A percentile compares a stretch with the other conserved stretches of the same genome.
Conservation (phyloP, 2,888 invertebrate species). For the Drosophila subsilvestris region DNA sequence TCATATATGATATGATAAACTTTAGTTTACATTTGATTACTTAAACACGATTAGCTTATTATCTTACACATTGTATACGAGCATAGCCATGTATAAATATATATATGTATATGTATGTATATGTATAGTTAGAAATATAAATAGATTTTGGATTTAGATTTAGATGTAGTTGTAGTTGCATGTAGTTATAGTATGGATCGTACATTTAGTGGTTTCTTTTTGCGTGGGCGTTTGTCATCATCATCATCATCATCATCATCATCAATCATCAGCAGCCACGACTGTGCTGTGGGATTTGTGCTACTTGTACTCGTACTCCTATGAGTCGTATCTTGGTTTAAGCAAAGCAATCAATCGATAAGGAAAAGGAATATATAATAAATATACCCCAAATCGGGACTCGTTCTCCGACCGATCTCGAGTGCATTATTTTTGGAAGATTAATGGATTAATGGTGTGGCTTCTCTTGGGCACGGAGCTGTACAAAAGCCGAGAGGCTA, state of each 20-base stretch:
- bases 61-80: conserved; percentile 77
- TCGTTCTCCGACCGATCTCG: conserved; percentile 33
- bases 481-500: conserved; percentile 45
- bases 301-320: too few species aligned
- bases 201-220: conserved; percentile 9
- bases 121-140: conserved; percentile 38
- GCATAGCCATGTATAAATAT: conserved; percentile 67
- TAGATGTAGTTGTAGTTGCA: conserved; percentile 25
- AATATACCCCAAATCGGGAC: conserved; percentile 4
- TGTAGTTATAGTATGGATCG: conserved; percentile 25
- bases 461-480: conserved; percentile 59
- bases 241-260: conserved; percentile 1
- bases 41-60: conserved; percentile 59
- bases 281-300: conserved; percentile 38
- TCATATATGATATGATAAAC: conserved; percentile 71
- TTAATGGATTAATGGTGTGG: conserved; percentile 69
- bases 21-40: conserved; percentile 57
- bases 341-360: conserved; percentile 23
- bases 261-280: conserved; percentile 1
- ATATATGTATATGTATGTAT: conserved; percentile 42
- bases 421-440: conserved; percentile 58
- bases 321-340: conserved; percentile 32
- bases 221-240: conserved; percentile 35
- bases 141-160: conserved; percentile 51
- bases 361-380: conserved; percentile 6